Evolutionary conservation across 2,797 vertebrate genomes (phyloP).

Genomic region (Chromobotia macracanthus): DNA sequence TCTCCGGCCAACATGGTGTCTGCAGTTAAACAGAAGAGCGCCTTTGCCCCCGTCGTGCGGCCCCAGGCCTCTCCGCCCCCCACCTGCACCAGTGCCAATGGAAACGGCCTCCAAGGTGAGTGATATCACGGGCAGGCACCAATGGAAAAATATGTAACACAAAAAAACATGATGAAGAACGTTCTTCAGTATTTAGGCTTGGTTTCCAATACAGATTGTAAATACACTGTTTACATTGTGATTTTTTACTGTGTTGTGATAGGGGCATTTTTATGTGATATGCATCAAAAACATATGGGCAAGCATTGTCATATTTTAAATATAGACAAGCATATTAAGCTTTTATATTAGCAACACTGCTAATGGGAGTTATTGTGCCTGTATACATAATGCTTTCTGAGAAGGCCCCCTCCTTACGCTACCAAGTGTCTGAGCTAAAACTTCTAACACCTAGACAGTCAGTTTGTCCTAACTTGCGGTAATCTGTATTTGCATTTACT

Average conservation of each 20-base stretch:
- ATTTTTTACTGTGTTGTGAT: background rate
- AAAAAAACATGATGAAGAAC: background rate
- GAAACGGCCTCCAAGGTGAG: slow-evolving; percentile 97
- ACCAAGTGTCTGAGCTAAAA: slow-evolving; percentile 41
- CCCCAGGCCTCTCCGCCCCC: slow-evolving; percentile 94
- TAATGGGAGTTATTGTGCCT: too few relatives aligned
- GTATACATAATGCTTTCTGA: too few relatives aligned
- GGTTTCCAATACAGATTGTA: background rate
- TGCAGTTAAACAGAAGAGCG: slow-evolving; percentile 98
- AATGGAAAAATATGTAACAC: background rate
- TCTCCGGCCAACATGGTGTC: slow-evolving; percentile 99
- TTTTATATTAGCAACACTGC: too few relatives aligned
- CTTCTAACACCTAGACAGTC: slow-evolving; percentile 24
- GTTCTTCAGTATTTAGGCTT: background rate
- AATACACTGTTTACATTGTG: background rate
- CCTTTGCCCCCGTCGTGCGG: slow-evolving; percentile 96
- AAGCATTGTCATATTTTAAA: too few relatives aligned
- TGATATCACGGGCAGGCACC: slow-evolving; percentile 70
- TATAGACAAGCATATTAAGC: too few relatives aligned
- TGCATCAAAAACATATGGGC: too few relatives aligned
- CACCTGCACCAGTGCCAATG: slow-evolving; percentile 95
- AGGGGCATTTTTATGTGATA: background rate
- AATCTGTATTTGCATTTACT: slow-evolving; percentile 75
- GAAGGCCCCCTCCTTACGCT: slow-evolving; percentile 55
- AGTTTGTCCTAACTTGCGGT: slow-evolving; percentile 80